A percentile compares a stretch with the other conserved stretches of the same genome.
phyloP scores from a whole-genome alignment of 2,113 vertebrate genomes.

The Rana temporaria region DNA sequence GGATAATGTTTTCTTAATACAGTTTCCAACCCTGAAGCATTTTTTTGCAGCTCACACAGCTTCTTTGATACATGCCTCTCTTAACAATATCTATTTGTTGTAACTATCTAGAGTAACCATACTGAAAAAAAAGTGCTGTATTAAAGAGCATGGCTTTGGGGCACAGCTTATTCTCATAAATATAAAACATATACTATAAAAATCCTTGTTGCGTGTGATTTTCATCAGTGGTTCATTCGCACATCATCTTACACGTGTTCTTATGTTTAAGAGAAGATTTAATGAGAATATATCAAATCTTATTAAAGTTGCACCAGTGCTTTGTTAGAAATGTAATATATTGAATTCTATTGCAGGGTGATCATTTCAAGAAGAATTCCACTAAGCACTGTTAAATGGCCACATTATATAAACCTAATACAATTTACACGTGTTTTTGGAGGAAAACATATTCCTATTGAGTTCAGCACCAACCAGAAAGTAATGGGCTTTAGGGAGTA shows the following conservation, averaged over 20 bases:
- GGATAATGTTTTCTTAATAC: background rate
- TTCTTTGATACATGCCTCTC: background rate
- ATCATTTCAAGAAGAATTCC: no score
- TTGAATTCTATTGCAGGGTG: no score
- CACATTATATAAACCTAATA: no score
- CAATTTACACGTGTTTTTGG: no score
- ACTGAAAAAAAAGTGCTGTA: slow-evolving; percentile 31
- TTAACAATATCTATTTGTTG: slow-evolving; percentile 8
- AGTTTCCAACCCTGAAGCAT: background rate
- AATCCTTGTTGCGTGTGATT: background rate
- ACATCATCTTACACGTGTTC: background rate
- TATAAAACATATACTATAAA: background rate
- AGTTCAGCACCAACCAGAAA: no score
- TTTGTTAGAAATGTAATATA: no score
- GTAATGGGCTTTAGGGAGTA: no score
- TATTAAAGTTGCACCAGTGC: no score
- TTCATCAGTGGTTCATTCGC: background rate
- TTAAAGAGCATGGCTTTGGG: background rate
- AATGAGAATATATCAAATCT: no score
- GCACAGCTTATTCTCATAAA: background rate
- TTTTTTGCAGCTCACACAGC: background rate
- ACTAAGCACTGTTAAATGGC: no score
- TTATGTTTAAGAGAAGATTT: background rate
- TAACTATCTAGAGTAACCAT: background rate
- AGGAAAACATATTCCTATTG: no score